Base-by-base conservation (phyloP, 2,888 invertebrate genomes). In the Euzophera pinguis region DNA sequence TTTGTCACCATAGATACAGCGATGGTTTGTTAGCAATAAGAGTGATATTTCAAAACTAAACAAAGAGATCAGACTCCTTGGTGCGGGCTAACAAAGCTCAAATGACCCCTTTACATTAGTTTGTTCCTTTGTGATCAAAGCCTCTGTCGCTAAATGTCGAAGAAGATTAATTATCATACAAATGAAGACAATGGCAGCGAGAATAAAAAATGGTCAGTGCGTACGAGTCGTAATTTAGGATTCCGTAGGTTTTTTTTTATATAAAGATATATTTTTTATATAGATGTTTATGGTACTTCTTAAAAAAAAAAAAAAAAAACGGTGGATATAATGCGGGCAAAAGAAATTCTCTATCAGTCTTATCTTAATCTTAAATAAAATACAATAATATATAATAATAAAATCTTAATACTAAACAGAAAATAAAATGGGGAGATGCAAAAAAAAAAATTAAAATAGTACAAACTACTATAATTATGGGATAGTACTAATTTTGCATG, bases 151-250 rank as follows among this genome's bases (percentile, higher is more conserved):
- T 71, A 73, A 76, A 78, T 73, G 77, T 77, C 82, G 77, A 81
- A 79, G 69, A 78, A 81, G 79, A 84, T 84, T 84, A 84, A 84
- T 84, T 81, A 80, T 69, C 71, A 74, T 73, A 72, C 69, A 78
- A 81, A 81, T 80, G 66, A 75, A 74, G 55, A 57, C 57, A 55
- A 55, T 52, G 51, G 52, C 38, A 42, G 47, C 47, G 52, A 58
- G 55, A 53, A 54, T n/a, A 14, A 42, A 50, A 50, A 50, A 50
- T 39, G 13, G 29, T 22, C 48, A 49, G 16, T 45, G 32, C 32
- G 32, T 45, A 32, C 14, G 32, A 13, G 16, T 10, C 45, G 16
- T 14, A 8, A 45, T 45, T 45, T 14, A 4, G 9, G 16, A 16
- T 3, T 16, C 32, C 6, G 45, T 16, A 9, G 1, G 17, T 17